Evolutionary conservation across 2,113 vertebrate species (phyloP).

Genomic region (Channa maculata): DNA sequence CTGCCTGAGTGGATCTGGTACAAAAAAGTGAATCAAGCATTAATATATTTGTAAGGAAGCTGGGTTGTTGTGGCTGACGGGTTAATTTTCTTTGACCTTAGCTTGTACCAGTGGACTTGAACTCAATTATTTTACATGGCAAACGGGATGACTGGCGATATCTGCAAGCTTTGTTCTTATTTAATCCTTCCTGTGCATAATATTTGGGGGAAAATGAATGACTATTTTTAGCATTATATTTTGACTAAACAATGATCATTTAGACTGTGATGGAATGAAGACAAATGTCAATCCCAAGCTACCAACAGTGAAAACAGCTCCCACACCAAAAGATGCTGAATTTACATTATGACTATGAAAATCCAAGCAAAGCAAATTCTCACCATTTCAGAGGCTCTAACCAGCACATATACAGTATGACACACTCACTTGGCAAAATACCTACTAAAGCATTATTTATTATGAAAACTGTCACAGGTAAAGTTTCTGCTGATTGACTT

Average conservation of each 20-base stretch:
- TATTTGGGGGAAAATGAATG: not conserved
- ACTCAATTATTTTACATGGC: not conserved
- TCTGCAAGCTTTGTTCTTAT: not conserved
- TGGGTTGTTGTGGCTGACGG: not conserved
- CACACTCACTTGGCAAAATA: conserved; percentile 25
- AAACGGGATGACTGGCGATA: not conserved
- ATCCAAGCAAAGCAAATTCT: not conserved
- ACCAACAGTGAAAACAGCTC: not conserved
- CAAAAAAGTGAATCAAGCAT: no score
- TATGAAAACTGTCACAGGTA: conserved; percentile 6
- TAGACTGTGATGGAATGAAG: not conserved
- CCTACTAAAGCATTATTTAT: conserved; percentile 12
- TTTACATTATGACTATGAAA: not conserved
- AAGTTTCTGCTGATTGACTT: conserved; percentile 29
- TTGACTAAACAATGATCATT: not conserved
- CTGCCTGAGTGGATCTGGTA: no score
- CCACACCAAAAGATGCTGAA: not conserved
- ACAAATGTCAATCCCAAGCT: not conserved
- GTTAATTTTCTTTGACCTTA: conserved; percentile 1
- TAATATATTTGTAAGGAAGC: no score
- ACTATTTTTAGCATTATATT: not conserved
- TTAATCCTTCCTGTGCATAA: not conserved
- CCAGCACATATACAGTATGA: not conserved
- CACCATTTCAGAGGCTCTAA: not conserved
- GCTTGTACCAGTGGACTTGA: not conserved